A percentile compares a stretch with the other conserved stretches of the same genome.
Conservation (phyloP, 2,797 vertebrate genomes). For the Sylvia borin region DNA sequence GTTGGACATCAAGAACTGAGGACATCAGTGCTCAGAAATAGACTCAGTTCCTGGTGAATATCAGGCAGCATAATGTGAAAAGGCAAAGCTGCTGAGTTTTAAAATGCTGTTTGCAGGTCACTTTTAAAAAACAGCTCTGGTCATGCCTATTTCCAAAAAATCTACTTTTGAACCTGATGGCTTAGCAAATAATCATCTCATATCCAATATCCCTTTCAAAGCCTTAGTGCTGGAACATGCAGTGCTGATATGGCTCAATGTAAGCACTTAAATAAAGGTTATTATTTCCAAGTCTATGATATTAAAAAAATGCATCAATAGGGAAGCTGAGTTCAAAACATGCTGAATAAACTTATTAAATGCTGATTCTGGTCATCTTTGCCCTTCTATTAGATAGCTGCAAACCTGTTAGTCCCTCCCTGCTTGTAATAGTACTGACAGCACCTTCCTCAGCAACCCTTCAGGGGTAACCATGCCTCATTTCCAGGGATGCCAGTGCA, state of each 20-base stretch:
- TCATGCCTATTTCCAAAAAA: constrained; percentile 24
- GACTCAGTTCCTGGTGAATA: neutral
- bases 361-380: neutral
- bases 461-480: neutral
- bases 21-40: neutral
- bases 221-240: constrained; percentile 3
- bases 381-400: neutral
- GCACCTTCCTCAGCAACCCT: neutral
- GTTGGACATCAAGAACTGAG: neutral
- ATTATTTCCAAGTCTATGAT: constrained; percentile 17
- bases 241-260: constrained; percentile 43
- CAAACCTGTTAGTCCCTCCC: neutral
- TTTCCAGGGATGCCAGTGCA: neutral
- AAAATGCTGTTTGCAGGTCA: constrained; percentile 26
- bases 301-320: neutral
- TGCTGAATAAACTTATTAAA: constrained; percentile 47
- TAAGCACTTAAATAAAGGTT: constrained; percentile 43
- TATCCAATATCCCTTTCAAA: constrained; percentile 47
- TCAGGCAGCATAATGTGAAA: neutral
- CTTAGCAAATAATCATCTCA: constrained; percentile 31
- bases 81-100: constrained; percentile 20
- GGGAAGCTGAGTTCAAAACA: neutral
- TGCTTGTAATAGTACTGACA: neutral
- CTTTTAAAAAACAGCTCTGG: neutral
- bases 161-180: constrained; percentile 33